A percentile compares a stretch with the other conserved stretches of the same genome.
These are phyloP conservation scores for Monomorium pharaonis DNA, from an alignment of 1,140 invertebrate genomes.

Conservation along the genomic window DNA sequence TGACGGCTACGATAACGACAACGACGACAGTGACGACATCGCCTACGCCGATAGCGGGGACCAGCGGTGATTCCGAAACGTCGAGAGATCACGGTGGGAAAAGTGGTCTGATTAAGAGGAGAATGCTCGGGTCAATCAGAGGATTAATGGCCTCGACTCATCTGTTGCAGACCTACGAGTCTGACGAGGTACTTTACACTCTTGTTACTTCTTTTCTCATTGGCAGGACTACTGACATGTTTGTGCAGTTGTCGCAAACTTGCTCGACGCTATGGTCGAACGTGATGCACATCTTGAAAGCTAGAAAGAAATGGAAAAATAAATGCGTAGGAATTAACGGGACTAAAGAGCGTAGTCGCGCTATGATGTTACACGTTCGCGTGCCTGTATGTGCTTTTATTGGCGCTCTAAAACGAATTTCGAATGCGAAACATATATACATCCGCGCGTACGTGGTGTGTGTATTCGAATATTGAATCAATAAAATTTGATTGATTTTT, in stretches of 20 bases:
- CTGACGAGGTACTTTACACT: constrained; percentile 78
- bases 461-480: not conserved
- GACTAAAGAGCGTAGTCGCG: not conserved
- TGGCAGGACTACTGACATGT: not conserved
- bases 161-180: constrained; percentile 79
- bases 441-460: not conserved
- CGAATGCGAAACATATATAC: no score
- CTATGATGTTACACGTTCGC: not conserved
- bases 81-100: constrained; percentile 67
- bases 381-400: not conserved
- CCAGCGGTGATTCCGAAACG: constrained; percentile 19
- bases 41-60: not conserved
- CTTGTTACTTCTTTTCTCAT: not conserved
- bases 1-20: constrained; percentile 7
- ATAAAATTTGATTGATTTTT: not conserved
- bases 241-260: constrained; percentile 22
- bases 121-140: constrained; percentile 83
- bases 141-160: constrained; percentile 82
- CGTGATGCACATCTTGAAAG: not conserved
- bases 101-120: constrained; percentile 78
- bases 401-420: not conserved
- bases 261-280: not conserved
- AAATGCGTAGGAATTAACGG: not conserved
- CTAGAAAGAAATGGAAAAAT: not conserved
- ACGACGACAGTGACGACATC: not conserved